These are phyloP conservation scores for Baccha elongata DNA, from an alignment of 2,888 invertebrate species.

Conservation along the genomic window DNA sequence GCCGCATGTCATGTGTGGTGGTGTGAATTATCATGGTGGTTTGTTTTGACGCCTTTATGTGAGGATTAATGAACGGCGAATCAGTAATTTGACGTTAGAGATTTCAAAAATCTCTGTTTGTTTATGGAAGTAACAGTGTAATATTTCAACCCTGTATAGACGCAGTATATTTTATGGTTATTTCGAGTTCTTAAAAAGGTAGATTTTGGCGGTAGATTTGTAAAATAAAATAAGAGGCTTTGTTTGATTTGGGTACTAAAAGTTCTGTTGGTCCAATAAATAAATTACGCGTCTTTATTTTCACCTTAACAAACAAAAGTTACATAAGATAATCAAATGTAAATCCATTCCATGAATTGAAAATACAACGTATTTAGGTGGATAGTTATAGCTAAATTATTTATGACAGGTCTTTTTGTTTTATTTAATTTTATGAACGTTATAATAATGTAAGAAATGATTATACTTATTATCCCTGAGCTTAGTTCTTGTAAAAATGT, in stretches of 20 bases:
- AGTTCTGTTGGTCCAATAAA: slow-evolving; percentile 2
- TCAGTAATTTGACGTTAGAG: slow-evolving; percentile 40
- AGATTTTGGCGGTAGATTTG: too few relatives aligned
- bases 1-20: slow-evolving; percentile 19
- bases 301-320: slow-evolving; percentile 2
- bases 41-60: slow-evolving; percentile 44
- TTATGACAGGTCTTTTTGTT: too few relatives aligned
- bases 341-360: slow-evolving; percentile 8
- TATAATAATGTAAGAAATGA: too few relatives aligned
- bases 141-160: slow-evolving; percentile 22
- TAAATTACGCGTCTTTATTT: slow-evolving; percentile 14
- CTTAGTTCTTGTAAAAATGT: too few relatives aligned
- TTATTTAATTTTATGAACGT: too few relatives aligned
- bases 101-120: slow-evolving; percentile 53
- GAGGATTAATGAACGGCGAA: slow-evolving; percentile 43
- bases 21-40: slow-evolving; percentile 36
- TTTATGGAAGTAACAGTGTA: slow-evolving; percentile 2
- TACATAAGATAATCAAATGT: slow-evolving; percentile 3
- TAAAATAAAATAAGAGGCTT: too few relatives aligned
- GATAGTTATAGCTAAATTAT: too few relatives aligned
- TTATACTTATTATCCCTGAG: too few relatives aligned
- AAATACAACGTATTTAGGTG: slow-evolving; percentile 1
- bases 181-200: background rate
- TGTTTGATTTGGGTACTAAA: slow-evolving; percentile 14
- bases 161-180: slow-evolving; percentile 37